Conservation (phyloP, 2,888 invertebrate genomes). For the Mythimna pallens region DNA sequence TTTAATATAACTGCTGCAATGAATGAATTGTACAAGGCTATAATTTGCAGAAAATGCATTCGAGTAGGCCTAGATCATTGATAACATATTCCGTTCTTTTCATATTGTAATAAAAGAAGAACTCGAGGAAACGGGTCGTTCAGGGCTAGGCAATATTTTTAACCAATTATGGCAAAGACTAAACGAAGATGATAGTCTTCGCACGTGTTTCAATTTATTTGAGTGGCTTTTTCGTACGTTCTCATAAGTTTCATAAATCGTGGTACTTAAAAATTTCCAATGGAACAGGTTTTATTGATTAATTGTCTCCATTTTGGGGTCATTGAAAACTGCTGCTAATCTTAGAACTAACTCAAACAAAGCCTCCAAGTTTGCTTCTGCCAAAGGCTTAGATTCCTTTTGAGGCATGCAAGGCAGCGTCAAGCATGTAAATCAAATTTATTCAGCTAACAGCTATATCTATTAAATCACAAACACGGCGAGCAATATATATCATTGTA, state of each 20-base stretch:
- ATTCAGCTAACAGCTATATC: conserved; percentile 50
- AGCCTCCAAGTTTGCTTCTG: conserved; percentile 28
- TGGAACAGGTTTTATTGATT: conserved; percentile 25
- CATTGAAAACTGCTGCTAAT: conserved; percentile 30
- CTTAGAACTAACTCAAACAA: conserved; percentile 35
- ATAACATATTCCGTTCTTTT: conserved; percentile 59
- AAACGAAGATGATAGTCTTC: conserved; percentile 28
- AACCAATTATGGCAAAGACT: conserved; percentile 44
- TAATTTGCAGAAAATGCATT: conserved; percentile 59
- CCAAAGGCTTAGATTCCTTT: conserved; percentile 32
- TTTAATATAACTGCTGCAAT: conserved; percentile 49
- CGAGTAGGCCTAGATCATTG: conserved; percentile 50
- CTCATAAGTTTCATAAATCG: not conserved
- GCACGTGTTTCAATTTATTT: conserved; percentile 24
- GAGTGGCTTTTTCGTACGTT: conserved; percentile 10
- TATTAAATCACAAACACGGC: conserved; percentile 44
- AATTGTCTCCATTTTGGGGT: conserved; percentile 20
- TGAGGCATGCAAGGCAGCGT: conserved; percentile 22
- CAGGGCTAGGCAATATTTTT: conserved; percentile 38
- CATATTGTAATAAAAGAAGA: conserved; percentile 40
- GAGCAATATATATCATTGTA: conserved; percentile 32
- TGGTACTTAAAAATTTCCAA: conserved; percentile 13
- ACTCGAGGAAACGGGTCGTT: conserved; percentile 31
- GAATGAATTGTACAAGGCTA: conserved; percentile 58
- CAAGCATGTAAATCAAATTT: conserved; percentile 51